phyloP scores from a whole-genome alignment of 2,113 vertebrate genomes.

The Pavo muticus region DNA sequence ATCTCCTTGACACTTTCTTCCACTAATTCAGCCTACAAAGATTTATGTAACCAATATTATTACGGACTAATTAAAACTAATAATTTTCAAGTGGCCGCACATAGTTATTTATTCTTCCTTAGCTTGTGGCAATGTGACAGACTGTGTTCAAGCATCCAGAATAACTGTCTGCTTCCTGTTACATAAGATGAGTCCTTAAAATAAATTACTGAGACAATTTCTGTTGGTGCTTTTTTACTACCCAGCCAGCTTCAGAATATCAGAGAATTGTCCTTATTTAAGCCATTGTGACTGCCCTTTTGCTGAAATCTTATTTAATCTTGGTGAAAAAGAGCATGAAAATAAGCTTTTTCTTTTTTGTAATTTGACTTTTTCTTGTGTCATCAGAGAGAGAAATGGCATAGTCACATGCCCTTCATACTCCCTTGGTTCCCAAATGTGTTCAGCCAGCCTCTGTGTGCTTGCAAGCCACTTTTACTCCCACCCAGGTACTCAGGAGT shows the following conservation, averaged over 20 bases:
- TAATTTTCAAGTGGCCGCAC: constrained; percentile 37
- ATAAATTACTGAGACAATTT: constrained; percentile 26
- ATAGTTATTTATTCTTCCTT: constrained; percentile 30
- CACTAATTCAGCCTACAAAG: constrained; percentile 15
- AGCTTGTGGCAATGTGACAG: constrained; percentile 35
- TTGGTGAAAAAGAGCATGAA: not conserved
- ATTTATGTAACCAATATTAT: constrained; percentile 43
- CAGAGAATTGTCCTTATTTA: not conserved
- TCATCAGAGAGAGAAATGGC: not conserved
- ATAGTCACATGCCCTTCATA: not conserved
- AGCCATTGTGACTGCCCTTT: not conserved
- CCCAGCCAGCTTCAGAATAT: not conserved
- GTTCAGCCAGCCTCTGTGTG: not conserved
- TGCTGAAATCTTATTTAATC: not conserved
- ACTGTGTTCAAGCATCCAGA: constrained; percentile 49
- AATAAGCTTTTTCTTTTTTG: not conserved
- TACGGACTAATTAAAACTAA: constrained; percentile 61
- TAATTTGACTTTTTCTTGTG: not conserved
- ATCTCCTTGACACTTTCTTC: not conserved
- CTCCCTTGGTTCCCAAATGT: not conserved
- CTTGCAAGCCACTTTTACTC: not conserved
- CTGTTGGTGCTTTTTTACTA: not conserved
- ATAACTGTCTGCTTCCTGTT: constrained; percentile 53
- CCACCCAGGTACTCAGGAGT: constrained; percentile 13
- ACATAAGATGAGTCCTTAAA: constrained; percentile 49